phyloP scores from a whole-genome alignment of 2,113 vertebrate species.

The Romanogobio albipinnatus region DNA sequence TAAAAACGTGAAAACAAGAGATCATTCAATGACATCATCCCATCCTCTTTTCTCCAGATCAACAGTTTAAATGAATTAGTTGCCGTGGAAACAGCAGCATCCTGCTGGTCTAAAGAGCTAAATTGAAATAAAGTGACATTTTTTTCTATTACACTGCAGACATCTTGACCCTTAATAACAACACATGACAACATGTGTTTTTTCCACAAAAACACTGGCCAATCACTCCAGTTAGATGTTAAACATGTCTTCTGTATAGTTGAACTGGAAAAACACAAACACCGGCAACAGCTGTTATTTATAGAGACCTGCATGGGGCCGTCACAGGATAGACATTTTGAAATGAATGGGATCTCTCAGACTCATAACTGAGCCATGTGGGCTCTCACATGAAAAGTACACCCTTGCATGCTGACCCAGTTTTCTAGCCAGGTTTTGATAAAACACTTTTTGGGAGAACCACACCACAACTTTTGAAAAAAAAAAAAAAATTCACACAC shows the following conservation, averaged over 20 bases:
- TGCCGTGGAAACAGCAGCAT: slow-evolving; percentile 28
- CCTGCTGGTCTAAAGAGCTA: neutral
- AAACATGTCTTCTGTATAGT: neutral
- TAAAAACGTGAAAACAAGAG: neutral
- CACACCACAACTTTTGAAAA: neutral
- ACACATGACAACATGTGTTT: neutral
- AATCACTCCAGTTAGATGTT: neutral
- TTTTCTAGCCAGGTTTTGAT: neutral
- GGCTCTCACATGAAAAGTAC: neutral
- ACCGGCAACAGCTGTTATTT: slow-evolving; percentile 15
- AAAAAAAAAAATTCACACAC: neutral
- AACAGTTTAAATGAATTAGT: slow-evolving; percentile 35
- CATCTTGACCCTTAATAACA: neutral
- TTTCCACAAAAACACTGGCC: neutral
- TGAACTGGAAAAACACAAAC: neutral
- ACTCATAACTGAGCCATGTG: neutral
- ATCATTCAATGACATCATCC: neutral
- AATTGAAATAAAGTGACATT: neutral
- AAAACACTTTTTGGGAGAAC: neutral
- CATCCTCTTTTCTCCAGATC: neutral
- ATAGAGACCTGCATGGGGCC: neutral
- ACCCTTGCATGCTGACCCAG: neutral
- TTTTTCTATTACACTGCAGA: neutral
- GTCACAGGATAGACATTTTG: neutral
- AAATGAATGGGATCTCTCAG: neutral